Evolutionary conservation across 2,888 invertebrate species (phyloP).

Genomic region (Sialis lutaria): DNA sequence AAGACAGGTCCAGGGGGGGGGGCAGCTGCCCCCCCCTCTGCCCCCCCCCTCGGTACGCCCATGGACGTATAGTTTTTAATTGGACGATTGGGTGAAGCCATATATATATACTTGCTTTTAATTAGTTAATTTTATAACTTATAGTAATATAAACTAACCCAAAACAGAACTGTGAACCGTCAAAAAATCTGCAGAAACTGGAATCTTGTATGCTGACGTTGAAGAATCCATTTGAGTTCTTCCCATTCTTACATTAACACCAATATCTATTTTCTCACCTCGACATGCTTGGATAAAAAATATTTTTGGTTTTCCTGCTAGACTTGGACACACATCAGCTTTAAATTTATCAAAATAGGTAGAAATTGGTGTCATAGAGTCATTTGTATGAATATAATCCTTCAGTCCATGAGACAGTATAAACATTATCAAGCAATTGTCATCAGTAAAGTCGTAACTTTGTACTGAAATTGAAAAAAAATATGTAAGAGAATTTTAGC

Average conservation of each 20-base stretch:
- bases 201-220: conserved; percentile 25
- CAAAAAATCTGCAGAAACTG: conserved; percentile 37
- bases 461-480: conserved; percentile 21
- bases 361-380: conserved; percentile 29
- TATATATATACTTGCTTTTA: too few relatives aligned
- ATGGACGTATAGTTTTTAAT: too few relatives aligned
- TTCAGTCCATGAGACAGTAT: conserved; percentile 38
- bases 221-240: conserved; percentile 21
- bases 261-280: conserved; percentile 25
- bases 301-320: conserved; percentile 42
- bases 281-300: conserved; percentile 38
- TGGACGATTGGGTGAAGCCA: too few relatives aligned
- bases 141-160: conserved; percentile 23
- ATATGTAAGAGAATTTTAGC: too few relatives aligned
- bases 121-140: neutral
- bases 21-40: too few relatives aligned
- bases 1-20: too few relatives aligned
- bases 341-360: conserved; percentile 33
- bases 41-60: too few relatives aligned
- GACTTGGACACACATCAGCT: conserved; percentile 29
- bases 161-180: conserved; percentile 35
- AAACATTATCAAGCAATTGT: conserved; percentile 35
- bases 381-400: conserved; percentile 30
- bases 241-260: conserved; percentile 18
- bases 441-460: conserved; percentile 28